Base-by-base conservation (phyloP, 2,797 vertebrate genomes). In the Sebastes oblongus region DNA sequence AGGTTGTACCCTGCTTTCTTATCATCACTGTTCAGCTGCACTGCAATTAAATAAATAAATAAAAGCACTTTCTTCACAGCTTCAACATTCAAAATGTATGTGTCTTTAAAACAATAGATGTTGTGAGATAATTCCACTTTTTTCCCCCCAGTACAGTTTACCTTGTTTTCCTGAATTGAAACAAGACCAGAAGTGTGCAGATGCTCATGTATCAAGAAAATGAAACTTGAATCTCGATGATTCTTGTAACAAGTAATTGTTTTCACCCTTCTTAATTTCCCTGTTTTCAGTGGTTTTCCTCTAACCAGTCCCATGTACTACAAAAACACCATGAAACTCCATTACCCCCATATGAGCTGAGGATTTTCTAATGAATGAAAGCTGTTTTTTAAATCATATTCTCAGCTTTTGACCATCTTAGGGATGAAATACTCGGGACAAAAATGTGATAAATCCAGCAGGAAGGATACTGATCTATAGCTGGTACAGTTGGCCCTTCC, bases 351-450 rank as follows among this genome's bases (percentile, higher is more conserved):
- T 52, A 11, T 72, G 24, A 72, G 12, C 36, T 55, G 32, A 29
- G 2, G 54, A 42, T 4, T 56, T 39, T 16, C 29, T 78, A 24
- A 68, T n/a, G 13, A 39, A 74, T 55, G n/a, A 20, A 3, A 34
- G 13, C 86, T 75, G 16, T 75, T 77, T n/a, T 77, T 52, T 3
- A 36, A 34, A 86, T 70, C 24, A 76, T 36, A 8, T 60, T 52
- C 6, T 73, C 65, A 46, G 20, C 14, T 69, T 65, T 9, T 22
- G 16, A 46, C 14, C 20, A 18, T 11, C 8, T 24, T 16, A 9
- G 29, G 9, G 34, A 62, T 0, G 13, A 24, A 65, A 10, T 30
- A 12, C 18, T 76, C 10, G 10, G 5, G 46, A 0, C 13, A 66
- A 73, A 27, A 20, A 18, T 2, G 34, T 30, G 5, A 8, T 46